Evolutionary conservation across 2,888 invertebrate species (phyloP), one percentile per base, ranked within the genome.

Genomic region (Phaedon cochleariae): DNA sequence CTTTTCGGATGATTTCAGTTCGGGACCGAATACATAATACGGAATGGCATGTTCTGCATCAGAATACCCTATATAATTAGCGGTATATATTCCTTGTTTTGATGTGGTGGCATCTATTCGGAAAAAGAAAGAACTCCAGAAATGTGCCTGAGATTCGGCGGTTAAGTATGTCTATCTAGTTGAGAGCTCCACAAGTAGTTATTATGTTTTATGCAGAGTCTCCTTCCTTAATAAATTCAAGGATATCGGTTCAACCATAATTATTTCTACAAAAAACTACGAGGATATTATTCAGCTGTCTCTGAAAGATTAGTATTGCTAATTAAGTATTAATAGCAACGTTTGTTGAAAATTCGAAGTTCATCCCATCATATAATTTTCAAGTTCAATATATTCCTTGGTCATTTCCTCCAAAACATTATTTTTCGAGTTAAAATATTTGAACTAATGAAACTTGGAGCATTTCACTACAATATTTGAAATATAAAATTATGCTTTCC

Each of bases 1-100:
- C 67, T 64, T 66, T 68, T 67, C 60, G 48, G 59, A 34, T 53
- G 64, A 59, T 65, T 60, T 61, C 52, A 59, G 55, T 59, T 51
- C 45, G 41, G 37, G 51, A 15, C n/a, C n/a, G 51, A 49, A 62
- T 62, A 62, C 51, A 58, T 31, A 62, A 20, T 58, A 26, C 20
- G 34, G 57, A 26, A 59, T 51, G 22, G 55, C 55, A 41, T 55
- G 55, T 55, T 5, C 12, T 55, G 55, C 41, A 55, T 34, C 12
- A 4, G 34, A 9, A 34, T 34, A 34, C 5, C 51, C 10, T 52
- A 20, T 52, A 52, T 12, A 6, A 0, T 2, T 26, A 15, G 6
- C 51, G 2, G 10, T 52, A 52, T 2, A 54, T 31, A 31, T 53
- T 51, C 34, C 26, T 41, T n/a, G 31, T 18, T 55, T 26, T 45